phyloP scores from a whole-genome alignment of 2,888 invertebrate genomes.

The Seira ritae region DNA sequence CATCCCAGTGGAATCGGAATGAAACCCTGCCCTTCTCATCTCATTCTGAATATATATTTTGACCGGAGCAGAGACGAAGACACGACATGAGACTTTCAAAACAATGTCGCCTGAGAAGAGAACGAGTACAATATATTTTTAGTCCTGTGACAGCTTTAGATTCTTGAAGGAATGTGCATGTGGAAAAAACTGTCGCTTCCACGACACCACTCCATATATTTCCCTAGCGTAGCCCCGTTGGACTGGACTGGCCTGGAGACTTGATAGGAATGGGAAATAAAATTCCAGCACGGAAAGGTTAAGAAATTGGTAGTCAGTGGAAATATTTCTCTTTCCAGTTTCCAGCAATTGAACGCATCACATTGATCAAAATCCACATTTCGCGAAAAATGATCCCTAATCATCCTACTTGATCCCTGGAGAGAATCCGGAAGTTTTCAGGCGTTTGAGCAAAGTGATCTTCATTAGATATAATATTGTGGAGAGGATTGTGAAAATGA shows the following conservation, averaged over 20 bases:
- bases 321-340: neutral
- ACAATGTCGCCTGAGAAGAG: slow-evolving; percentile 58
- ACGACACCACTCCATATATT: neutral
- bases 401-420: neutral
- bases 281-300: neutral
- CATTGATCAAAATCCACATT: neutral
- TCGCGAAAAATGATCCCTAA: neutral
- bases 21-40: slow-evolving; percentile 20
- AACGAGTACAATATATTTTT: neutral
- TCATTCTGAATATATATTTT: neutral
- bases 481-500: neutral
- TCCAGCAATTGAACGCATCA: neutral
- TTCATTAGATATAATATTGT: slow-evolving; percentile 5
- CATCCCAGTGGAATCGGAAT: neutral
- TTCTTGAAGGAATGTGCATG: neutral
- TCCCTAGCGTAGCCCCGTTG: neutral
- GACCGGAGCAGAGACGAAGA: neutral
- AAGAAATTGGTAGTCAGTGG: neutral
- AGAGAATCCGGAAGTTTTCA: slow-evolving; percentile 50
- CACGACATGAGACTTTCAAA: slow-evolving; percentile 63
- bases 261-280: too few species aligned
- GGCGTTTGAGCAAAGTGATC: slow-evolving; percentile 47
- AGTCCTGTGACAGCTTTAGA: neutral
- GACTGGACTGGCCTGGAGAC: too few species aligned
- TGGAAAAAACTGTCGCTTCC: neutral